Conservation (phyloP, 2,888 invertebrate genomes). For the Leptinotarsa tumamoca region DNA sequence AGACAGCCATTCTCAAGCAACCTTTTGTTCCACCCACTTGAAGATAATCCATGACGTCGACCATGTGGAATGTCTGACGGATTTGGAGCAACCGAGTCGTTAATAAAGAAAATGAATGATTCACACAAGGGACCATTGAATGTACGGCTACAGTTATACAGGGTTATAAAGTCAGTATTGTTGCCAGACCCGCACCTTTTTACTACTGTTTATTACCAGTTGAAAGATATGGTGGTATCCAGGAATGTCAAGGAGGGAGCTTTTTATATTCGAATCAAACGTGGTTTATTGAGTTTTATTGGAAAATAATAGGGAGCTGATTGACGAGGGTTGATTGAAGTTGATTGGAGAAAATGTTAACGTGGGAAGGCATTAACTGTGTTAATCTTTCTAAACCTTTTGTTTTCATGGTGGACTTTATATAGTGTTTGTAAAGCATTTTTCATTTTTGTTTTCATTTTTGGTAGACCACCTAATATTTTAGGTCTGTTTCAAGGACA, state of each 20-base stretch:
- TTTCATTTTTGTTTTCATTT: too few relatives aligned
- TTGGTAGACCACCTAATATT: too few relatives aligned
- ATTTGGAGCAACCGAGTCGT: slow-evolving; percentile 3
- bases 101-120: slow-evolving; percentile 17
- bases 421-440: too few relatives aligned
- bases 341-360: not conserved
- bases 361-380: not conserved
- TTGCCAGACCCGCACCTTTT: slow-evolving; percentile 11
- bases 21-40: slow-evolving; percentile 5
- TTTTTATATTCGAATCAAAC: not conserved
- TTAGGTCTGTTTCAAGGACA: too few relatives aligned
- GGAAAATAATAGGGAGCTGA: slow-evolving; percentile 5
- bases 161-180: not conserved
- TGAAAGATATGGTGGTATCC: not conserved
- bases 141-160: not conserved
- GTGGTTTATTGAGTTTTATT: slow-evolving; percentile 1
- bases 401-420: not conserved
- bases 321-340: not conserved
- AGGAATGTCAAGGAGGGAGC: not conserved
- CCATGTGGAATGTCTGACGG: slow-evolving; percentile 2
- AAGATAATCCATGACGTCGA: slow-evolving; percentile 10
- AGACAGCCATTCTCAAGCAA: not conserved
- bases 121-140: slow-evolving; percentile 10
- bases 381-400: not conserved
- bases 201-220: not conserved